phyloP scores from a whole-genome alignment of 2,888 invertebrate species.

The Leptopilina syphax region DNA sequence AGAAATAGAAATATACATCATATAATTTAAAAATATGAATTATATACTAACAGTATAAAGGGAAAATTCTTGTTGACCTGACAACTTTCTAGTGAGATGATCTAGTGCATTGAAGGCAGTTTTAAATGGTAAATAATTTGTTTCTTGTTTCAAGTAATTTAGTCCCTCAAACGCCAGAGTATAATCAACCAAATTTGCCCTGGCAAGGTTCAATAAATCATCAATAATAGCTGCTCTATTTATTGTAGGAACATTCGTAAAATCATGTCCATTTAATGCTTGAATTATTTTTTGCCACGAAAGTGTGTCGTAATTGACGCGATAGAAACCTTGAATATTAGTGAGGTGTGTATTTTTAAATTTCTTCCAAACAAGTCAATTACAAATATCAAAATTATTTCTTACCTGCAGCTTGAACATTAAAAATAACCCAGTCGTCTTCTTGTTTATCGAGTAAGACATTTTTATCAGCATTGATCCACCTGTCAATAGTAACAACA shows the following conservation, averaged over 20 bases:
- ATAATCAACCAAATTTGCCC: slow-evolving; percentile 78
- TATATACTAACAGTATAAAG: slow-evolving; percentile 51
- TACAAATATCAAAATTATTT: too few species aligned
- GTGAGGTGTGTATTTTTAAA: background rate
- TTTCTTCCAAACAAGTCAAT: too few species aligned
- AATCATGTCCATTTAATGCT: slow-evolving; percentile 75
- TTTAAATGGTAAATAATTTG: slow-evolving; percentile 84
- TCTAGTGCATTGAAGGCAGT: slow-evolving; percentile 80
- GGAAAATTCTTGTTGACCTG: slow-evolving; percentile 65
- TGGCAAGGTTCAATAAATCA: slow-evolving; percentile 81
- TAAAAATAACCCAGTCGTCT: slow-evolving; percentile 85
- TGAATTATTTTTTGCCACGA: slow-evolving; percentile 80
- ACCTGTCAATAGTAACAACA: slow-evolving; percentile 51
- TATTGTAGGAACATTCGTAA: slow-evolving; percentile 78
- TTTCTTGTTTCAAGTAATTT: slow-evolving; percentile 77
- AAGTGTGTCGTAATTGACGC: slow-evolving; percentile 80
- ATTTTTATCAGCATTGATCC: slow-evolving; percentile 58
- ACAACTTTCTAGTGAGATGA: slow-evolving; percentile 77
- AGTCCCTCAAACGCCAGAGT: slow-evolving; percentile 79
- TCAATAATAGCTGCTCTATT: slow-evolving; percentile 87
- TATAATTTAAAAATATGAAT: too few species aligned
- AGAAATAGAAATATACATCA: too few species aligned
- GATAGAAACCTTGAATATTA: slow-evolving; percentile 79
- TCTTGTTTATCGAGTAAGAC: background rate
- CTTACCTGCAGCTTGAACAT: slow-evolving; percentile 85